Evolutionary conservation across 1,140 invertebrate genomes (phyloP).

Genomic region (Tachypleus tridentatus): DNA sequence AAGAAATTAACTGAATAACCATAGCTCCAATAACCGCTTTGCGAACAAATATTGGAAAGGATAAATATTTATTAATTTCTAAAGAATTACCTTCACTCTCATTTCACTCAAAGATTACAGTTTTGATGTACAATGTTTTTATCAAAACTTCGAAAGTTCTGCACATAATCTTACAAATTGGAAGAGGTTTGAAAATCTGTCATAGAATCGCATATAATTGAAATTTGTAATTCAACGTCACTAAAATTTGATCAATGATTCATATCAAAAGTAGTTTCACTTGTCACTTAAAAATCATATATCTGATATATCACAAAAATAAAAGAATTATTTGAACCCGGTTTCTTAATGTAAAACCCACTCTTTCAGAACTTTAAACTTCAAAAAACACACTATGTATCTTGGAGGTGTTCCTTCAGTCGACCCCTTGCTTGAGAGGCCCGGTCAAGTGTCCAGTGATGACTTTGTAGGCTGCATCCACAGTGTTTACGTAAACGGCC

Average conservation of each 20-base stretch:
- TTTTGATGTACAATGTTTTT: no score
- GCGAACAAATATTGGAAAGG: no score
- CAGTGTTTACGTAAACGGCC: slow-evolving; percentile 73
- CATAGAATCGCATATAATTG: no score
- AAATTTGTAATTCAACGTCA: slow-evolving; percentile 11
- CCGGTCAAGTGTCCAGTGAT: slow-evolving; percentile 76
- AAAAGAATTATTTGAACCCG: background rate
- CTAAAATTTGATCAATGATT: slow-evolving; percentile 6
- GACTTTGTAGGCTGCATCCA: slow-evolving; percentile 88
- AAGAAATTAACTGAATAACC: no score
- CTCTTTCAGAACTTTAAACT: slow-evolving; percentile 68
- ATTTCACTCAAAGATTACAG: no score
- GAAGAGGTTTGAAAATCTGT: no score
- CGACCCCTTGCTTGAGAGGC: slow-evolving; percentile 68
- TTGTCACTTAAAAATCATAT: background rate
- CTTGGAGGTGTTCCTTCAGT: slow-evolving; percentile 72
- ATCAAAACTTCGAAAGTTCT: no score
- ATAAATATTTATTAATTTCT: no score
- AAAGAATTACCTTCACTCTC: no score
- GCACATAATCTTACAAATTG: no score
- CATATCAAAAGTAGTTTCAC: background rate
- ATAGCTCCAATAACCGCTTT: no score
- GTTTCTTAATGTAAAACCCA: background rate
- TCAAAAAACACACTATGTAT: slow-evolving; percentile 72
- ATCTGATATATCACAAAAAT: no score